Conservation (phyloP, 2,113 vertebrate genomes). For the Xenopus borealis region DNA sequence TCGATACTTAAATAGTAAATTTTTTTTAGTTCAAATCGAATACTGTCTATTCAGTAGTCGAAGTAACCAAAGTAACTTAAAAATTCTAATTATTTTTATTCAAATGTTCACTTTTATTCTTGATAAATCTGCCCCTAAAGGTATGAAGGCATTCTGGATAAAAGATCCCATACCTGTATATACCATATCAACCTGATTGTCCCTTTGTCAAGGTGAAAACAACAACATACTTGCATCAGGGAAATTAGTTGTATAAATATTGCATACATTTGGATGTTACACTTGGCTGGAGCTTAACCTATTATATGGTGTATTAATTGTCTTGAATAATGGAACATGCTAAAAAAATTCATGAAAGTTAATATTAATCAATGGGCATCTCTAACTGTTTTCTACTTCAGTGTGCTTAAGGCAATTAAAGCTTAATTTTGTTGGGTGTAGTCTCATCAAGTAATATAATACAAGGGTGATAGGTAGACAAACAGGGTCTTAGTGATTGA, state of each 20-base stretch:
- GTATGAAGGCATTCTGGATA: too few species aligned
- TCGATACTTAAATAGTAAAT: too few species aligned
- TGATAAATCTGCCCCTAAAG: too few species aligned
- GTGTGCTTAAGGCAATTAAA: background rate
- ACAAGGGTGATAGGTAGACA: too few species aligned
- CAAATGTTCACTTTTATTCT: too few species aligned
- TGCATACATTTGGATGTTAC: slow-evolving; percentile 39
- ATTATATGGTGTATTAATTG: slow-evolving; percentile 39
- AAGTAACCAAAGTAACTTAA: too few species aligned
- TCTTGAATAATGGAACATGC: slow-evolving; percentile 31
- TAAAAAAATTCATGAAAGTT: slow-evolving; percentile 26
- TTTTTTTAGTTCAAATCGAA: too few species aligned
- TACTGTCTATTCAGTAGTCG: too few species aligned
- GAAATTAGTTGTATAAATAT: slow-evolving; percentile 42
- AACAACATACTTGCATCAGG: slow-evolving; percentile 10
- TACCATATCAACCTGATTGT: slow-evolving; percentile 24
- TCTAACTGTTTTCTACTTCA: background rate
- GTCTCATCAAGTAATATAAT: background rate
- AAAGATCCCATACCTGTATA: too few species aligned
- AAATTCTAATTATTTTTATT: too few species aligned
- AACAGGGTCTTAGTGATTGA: too few species aligned
- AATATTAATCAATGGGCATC: slow-evolving; percentile 33
- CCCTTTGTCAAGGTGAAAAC: slow-evolving; percentile 34
- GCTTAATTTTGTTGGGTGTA: background rate
- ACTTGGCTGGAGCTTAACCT: slow-evolving; percentile 39